A percentile compares a stretch with the other conserved stretches of the same genome.
These are phyloP conservation scores for Hypothenemus hampei DNA, from an alignment of 1,140 invertebrate genomes.

Conservation along the genomic window DNA sequence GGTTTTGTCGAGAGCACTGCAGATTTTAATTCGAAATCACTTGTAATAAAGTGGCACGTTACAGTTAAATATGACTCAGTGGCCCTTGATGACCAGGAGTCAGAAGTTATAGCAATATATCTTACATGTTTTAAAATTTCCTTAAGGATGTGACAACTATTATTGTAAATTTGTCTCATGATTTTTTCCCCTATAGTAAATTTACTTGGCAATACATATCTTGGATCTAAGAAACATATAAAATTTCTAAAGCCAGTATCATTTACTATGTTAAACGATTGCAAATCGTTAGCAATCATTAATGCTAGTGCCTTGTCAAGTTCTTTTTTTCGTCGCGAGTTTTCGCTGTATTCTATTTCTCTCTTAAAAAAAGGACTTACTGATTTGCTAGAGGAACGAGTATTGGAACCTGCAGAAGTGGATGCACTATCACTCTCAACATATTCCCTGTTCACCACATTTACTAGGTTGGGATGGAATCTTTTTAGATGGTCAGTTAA, in stretches of 20 bases:
- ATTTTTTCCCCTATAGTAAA: conserved; percentile 16
- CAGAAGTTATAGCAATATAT: conserved; percentile 3
- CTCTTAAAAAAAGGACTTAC: conserved; percentile 7
- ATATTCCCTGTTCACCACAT: not conserved
- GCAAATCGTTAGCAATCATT: conserved; percentile 32
- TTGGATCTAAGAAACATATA: conserved; percentile 28
- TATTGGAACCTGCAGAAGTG: not conserved
- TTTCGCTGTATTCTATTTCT: not conserved
- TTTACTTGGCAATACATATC: conserved; percentile 29
- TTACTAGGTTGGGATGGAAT: not conserved
- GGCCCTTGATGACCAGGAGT: conserved; percentile 7
- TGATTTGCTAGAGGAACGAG: not conserved
- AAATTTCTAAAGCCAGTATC: conserved; percentile 32
- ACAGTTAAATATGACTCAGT: conserved; percentile 13
- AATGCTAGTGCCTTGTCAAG: conserved; percentile 7
- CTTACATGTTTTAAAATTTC: conserved; percentile 2
- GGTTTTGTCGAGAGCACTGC: conserved; percentile 4
- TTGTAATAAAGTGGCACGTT: conserved; percentile 11
- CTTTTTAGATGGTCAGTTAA: conserved; percentile 4
- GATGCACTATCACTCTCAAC: not conserved
- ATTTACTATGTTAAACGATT: conserved; percentile 35
- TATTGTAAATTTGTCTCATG: conserved; percentile 1
- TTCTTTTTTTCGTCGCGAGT: conserved; percentile 14
- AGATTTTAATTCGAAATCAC: not conserved
- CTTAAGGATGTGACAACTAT: conserved; percentile 2